Conservation (phyloP, 2,797 vertebrate genomes). For the Notoglanidium macrostoma region DNA sequence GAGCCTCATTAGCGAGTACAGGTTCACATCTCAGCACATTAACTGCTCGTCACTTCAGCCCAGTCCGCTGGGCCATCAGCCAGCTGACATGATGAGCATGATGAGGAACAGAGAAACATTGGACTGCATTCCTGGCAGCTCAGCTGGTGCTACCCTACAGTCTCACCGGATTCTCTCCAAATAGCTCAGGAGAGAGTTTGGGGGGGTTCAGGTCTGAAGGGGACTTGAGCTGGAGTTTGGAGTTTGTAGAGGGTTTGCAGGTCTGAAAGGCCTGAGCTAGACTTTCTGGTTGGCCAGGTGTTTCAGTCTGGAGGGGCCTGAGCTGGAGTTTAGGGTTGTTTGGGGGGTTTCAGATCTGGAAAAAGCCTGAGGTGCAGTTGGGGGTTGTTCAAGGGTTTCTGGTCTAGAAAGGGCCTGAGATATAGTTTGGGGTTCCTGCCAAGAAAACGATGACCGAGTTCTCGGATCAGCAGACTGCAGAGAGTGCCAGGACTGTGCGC, state of each 20-base stretch:
- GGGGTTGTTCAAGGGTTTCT: background rate
- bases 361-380: background rate
- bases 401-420: background rate
- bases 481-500: background rate
- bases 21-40: slow-evolving; percentile 41
- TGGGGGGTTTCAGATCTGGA: background rate
- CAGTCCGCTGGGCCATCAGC: slow-evolving; percentile 44
- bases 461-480: background rate
- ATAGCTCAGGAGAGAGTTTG: background rate
- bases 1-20: slow-evolving; percentile 39
- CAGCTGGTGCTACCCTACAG: background rate
- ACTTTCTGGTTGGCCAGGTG: background rate
- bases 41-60: slow-evolving; percentile 32
- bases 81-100: slow-evolving; percentile 54
- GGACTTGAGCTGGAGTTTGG: background rate
- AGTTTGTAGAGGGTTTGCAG: background rate
- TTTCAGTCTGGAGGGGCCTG: background rate
- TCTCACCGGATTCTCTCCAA: background rate
- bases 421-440: background rate
- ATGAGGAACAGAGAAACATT: slow-evolving; percentile 52
- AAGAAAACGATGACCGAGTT: background rate
- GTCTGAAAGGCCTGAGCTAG: background rate
- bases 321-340: background rate
- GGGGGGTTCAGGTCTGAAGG: background rate
- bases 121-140: slow-evolving; percentile 46